phyloP scores from a whole-genome alignment of 2,113 vertebrate genomes.

The Coryphaenoides rupestris region DNA sequence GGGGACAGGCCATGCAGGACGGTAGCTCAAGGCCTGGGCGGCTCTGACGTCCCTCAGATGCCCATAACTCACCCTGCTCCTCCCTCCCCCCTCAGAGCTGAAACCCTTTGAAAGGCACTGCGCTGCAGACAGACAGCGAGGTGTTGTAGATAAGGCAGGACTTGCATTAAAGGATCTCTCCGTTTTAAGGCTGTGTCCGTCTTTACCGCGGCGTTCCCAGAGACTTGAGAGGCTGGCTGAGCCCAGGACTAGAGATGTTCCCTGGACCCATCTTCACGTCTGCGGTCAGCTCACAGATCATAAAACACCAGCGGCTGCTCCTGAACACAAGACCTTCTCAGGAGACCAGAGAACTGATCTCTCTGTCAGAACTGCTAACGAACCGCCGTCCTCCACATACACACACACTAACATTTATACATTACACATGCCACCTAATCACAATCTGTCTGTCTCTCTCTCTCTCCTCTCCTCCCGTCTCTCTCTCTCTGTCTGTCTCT shows the following conservation, averaged over 20 bases:
- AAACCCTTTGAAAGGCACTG: slow-evolving; percentile 76
- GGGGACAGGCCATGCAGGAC: slow-evolving; percentile 60
- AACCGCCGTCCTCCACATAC: too few species aligned
- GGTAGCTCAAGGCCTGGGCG: slow-evolving; percentile 71
- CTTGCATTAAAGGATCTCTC: slow-evolving; percentile 81
- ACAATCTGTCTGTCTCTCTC: too few species aligned
- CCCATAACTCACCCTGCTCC: slow-evolving; percentile 76
- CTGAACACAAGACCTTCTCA: background rate
- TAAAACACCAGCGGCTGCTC: slow-evolving; percentile 58
- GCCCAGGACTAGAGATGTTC: slow-evolving; percentile 56
- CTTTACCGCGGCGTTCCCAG: slow-evolving; percentile 70
- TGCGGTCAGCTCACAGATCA: slow-evolving; percentile 77
- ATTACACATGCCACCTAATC: too few species aligned
- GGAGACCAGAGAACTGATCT: background rate
- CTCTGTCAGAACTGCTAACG: too few species aligned
- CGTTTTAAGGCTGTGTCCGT: slow-evolving; percentile 72
- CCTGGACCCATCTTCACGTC: slow-evolving; percentile 55
- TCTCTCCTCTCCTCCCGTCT: too few species aligned
- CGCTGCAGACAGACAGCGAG: slow-evolving; percentile 79
- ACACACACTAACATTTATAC: too few species aligned
- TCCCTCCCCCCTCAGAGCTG: slow-evolving; percentile 53
- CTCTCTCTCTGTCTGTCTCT: too few species aligned
- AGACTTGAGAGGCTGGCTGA: slow-evolving; percentile 63
- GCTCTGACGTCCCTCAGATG: slow-evolving; percentile 77
- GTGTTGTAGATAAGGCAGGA: slow-evolving; percentile 83